Percentiles rank a stretch among this genome's conserved stretches.
Evolutionary conservation across 1,140 invertebrate species (phyloP).

Genomic region (Spodoptera litura): DNA sequence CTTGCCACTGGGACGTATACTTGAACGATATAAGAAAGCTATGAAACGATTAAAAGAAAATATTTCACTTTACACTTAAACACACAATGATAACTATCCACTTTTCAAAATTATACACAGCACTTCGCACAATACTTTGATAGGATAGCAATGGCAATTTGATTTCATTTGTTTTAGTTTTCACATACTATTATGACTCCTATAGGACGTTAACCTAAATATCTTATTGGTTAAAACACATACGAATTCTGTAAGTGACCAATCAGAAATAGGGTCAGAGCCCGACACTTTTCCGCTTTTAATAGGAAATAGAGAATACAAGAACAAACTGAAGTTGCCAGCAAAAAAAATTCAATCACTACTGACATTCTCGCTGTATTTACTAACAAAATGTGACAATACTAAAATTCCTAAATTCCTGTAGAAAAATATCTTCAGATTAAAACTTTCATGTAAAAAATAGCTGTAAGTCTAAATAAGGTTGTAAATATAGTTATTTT

Average conservation of each 20-base stretch:
- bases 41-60: slow-evolving; percentile 28
- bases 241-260: neutral
- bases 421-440: too few relatives aligned
- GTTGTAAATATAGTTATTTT: too few relatives aligned
- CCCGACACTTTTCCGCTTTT: neutral
- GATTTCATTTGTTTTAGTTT: slow-evolving; percentile 56
- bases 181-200: slow-evolving; percentile 9
- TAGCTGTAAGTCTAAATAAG: too few relatives aligned
- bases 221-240: slow-evolving; percentile 5
- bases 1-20: slow-evolving; percentile 34
- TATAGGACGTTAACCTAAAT: neutral
- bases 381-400: neutral
- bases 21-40: slow-evolving; percentile 14
- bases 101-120: slow-evolving; percentile 47
- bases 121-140: slow-evolving; percentile 50
- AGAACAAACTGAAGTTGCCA: neutral
- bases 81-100: slow-evolving; percentile 41
- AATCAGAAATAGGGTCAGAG: slow-evolving; percentile 8
- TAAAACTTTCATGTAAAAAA: too few relatives aligned
- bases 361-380: neutral
- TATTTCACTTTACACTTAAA: slow-evolving; percentile 46
- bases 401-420: neutral
- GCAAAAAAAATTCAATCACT: neutral
- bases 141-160: slow-evolving; percentile 70
- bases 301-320: neutral